Conservation (phyloP, 2,888 invertebrate species). For the Drepanosiphum platanoidis region DNA sequence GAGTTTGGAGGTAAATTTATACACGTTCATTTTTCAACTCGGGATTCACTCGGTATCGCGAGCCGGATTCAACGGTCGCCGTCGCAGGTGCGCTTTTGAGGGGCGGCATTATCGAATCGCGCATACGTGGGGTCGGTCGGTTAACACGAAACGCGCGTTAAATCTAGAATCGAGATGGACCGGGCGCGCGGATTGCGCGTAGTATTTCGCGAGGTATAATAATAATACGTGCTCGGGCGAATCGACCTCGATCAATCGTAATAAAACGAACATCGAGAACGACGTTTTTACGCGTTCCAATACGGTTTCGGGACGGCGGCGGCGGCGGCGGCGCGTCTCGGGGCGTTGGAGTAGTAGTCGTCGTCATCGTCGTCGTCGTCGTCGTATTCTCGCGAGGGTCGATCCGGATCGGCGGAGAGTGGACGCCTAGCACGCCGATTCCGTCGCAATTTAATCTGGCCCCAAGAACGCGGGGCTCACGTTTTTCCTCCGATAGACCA, state of each 20-base stretch:
- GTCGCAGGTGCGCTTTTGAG: too few relatives aligned
- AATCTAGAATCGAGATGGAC: background rate
- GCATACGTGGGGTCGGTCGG: too few relatives aligned
- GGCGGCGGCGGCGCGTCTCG: background rate
- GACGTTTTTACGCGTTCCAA: conserved; percentile 31
- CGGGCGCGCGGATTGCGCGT: background rate
- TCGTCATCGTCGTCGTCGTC: background rate
- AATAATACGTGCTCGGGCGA: too few relatives aligned
- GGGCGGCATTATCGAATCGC: too few relatives aligned
- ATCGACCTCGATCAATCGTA: conserved; percentile 4
- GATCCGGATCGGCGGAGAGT: background rate
- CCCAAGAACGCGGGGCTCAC: background rate
- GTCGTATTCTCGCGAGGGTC: too few relatives aligned
- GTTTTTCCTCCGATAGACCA: background rate
- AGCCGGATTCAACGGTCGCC: too few relatives aligned
- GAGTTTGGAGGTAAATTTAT: too few relatives aligned
- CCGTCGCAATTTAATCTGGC: conserved; percentile 12
- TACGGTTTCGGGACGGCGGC: background rate
- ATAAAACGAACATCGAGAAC: conserved; percentile 15
- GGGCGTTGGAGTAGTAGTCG: background rate
- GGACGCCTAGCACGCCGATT: background rate
- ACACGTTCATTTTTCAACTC: too few relatives aligned
- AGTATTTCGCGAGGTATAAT: background rate
- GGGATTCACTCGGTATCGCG: too few relatives aligned
- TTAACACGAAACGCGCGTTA: background rate